Conservation (phyloP, 2,113 vertebrate genomes). For the Ptilonorhynchus violaceus region DNA sequence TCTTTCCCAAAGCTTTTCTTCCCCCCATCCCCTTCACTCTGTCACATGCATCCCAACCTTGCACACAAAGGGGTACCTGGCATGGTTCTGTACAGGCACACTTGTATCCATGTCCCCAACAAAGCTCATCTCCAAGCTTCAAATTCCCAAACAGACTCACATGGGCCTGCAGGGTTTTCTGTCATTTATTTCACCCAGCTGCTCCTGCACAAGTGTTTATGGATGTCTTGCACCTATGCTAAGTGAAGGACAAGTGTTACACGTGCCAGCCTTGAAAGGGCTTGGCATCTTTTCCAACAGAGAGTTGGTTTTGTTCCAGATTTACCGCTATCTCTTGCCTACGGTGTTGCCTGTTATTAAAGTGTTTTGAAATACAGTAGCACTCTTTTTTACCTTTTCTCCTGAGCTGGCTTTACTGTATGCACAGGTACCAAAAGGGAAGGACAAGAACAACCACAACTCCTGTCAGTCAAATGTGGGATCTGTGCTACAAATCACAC, state of each 20-base stretch:
- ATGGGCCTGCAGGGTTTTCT: not conserved
- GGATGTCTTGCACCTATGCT: not conserved
- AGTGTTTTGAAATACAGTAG: not conserved
- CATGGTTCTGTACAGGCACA: not conserved
- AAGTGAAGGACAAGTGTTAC: not conserved
- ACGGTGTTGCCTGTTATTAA: not conserved
- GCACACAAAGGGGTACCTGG: not conserved
- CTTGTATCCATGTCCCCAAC: not conserved
- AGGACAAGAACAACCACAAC: not conserved
- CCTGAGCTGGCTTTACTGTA: not conserved
- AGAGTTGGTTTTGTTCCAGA: not conserved
- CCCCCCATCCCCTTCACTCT: not conserved
- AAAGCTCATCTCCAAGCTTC: not conserved
- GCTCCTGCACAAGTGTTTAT: not conserved
- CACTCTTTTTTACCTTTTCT: not conserved
- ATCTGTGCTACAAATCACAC: not conserved
- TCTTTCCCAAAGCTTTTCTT: not conserved
- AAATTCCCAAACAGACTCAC: not conserved
- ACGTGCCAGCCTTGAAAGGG: not conserved
- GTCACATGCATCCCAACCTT: rapidly evolving
- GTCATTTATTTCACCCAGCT: not conserved
- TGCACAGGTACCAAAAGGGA: not conserved
- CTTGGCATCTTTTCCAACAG: not conserved
- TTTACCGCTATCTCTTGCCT: not conserved
- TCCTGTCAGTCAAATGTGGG: not conserved